Percentiles rank a stretch among this genome's conserved stretches.
Conservation (phyloP, 2,797 vertebrate species). For the Smutsia gigantea region DNA sequence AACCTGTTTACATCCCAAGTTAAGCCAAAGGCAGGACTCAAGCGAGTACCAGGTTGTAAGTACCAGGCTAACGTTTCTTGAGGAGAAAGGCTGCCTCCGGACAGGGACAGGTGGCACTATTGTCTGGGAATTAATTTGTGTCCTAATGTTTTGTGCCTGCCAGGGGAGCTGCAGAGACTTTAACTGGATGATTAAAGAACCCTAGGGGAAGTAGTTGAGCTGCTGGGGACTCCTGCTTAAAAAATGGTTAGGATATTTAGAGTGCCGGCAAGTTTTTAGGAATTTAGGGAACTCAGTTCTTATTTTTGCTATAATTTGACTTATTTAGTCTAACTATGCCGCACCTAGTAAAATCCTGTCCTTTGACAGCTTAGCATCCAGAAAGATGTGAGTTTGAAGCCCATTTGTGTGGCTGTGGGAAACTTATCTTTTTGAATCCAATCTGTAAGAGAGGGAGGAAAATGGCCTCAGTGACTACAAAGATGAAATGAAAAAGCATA, state of each 20-base stretch:
- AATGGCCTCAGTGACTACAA: background rate
- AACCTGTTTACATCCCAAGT: background rate
- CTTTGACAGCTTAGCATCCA: background rate
- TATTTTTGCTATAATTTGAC: background rate
- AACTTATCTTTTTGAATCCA: background rate
- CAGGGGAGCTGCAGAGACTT: constrained; percentile 1
- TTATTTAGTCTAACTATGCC: background rate
- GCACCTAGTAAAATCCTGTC: background rate
- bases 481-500: background rate
- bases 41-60: background rate
- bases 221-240: background rate
- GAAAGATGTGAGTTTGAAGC: background rate
- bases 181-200: background rate
- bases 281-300: background rate
- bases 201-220: background rate
- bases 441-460: background rate
- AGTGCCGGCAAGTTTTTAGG: background rate
- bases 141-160: background rate
- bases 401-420: background rate
- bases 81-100: background rate
- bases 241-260: background rate
- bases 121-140: background rate
- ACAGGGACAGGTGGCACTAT: constrained; percentile 17
- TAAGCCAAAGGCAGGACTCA: background rate
- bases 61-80: no score